Conservation (phyloP, 1,140 invertebrate genomes). For the Diprion similis region DNA sequence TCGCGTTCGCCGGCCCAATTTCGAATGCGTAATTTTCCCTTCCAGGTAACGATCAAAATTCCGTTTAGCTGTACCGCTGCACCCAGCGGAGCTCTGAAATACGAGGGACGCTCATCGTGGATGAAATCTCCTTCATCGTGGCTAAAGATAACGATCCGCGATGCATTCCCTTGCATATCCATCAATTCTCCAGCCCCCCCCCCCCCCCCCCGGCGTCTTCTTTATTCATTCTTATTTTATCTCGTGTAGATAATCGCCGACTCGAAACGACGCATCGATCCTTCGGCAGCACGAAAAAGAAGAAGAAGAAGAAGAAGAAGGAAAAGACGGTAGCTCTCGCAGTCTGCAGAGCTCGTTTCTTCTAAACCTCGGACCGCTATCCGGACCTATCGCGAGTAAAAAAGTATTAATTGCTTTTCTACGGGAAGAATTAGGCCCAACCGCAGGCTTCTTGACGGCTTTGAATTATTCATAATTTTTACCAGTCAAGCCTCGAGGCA, state of each 20-base stretch:
- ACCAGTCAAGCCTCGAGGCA: background rate
- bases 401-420: conserved; percentile 6
- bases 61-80: no score
- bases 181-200: background rate
- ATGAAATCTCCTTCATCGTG: no score
- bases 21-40: no score
- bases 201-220: background rate
- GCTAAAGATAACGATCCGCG: background rate
- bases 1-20: no score
- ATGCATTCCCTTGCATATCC: background rate
- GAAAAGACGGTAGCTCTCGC: background rate
- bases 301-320: background rate
- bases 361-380: background rate
- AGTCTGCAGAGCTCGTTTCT: background rate
- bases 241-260: background rate
- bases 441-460: background rate
- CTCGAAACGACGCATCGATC: background rate
- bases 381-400: conserved; percentile 1
- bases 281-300: background rate
- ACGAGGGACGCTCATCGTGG: no score
- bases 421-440: background rate
- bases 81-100: no score
- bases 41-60: no score
- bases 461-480: conserved; percentile 4
- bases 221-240: background rate